phyloP scores from a whole-genome alignment of 1,140 invertebrate genomes.

The Coboldia fuscipes region DNA sequence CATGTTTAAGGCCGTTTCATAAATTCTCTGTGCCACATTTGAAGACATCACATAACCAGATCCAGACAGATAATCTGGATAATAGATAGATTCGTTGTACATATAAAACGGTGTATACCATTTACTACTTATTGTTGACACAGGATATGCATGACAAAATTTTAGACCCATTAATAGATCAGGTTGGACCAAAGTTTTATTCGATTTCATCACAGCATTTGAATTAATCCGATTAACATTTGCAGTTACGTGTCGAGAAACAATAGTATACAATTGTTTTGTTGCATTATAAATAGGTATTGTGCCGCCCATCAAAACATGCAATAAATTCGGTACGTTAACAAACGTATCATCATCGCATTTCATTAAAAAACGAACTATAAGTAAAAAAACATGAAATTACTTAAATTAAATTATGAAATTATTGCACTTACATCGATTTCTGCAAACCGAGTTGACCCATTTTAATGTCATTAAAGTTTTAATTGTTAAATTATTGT shows the following conservation, averaged over 20 bases:
- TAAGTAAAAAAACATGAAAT: slow-evolving; percentile 8
- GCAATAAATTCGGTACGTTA: slow-evolving; percentile 38
- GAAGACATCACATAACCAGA: slow-evolving; percentile 64
- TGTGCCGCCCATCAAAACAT: slow-evolving; percentile 22
- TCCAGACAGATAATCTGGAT: slow-evolving; percentile 69
- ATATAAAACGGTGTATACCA: slow-evolving; percentile 69
- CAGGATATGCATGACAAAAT: slow-evolving; percentile 49
- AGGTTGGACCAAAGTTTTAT: no score
- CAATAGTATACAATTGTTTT: slow-evolving; percentile 12
- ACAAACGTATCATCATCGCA: slow-evolving; percentile 72
- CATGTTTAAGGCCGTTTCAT: slow-evolving; percentile 40
- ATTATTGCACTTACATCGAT: slow-evolving; percentile 11
- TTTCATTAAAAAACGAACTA: slow-evolving; percentile 50
- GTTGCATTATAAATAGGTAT: slow-evolving; percentile 19
- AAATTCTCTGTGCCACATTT: slow-evolving; percentile 40
- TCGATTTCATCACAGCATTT: no score
- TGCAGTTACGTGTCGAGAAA: slow-evolving; percentile 7
- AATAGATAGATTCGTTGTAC: slow-evolving; percentile 43
- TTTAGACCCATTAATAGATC: slow-evolving; percentile 45
- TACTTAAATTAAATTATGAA: not conserved
- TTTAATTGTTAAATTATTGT: slow-evolving; percentile 84
- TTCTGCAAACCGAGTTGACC: slow-evolving; percentile 38
- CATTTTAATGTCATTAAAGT: slow-evolving; percentile 70
- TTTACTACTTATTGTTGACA: slow-evolving; percentile 47
- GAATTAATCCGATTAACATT: slow-evolving; percentile 11